phyloP scores from a whole-genome alignment of 2,113 vertebrate genomes.

The Campylomormyrus numenius region DNA sequence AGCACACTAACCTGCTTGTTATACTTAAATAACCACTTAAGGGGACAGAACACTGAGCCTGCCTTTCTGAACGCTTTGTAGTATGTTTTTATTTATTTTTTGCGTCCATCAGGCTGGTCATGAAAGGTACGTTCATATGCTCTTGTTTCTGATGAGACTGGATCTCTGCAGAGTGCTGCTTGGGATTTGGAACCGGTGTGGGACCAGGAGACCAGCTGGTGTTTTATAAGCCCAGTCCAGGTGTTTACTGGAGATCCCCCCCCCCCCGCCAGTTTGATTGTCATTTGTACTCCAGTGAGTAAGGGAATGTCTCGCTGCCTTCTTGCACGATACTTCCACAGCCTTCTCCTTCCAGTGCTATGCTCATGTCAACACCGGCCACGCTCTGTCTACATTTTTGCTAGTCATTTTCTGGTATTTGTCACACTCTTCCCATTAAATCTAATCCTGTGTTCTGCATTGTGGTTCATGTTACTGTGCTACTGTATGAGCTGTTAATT shows the following conservation, averaged over 20 bases:
- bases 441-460: neutral
- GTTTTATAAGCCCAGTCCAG: neutral
- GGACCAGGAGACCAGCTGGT: neutral
- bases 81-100: neutral
- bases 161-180: neutral
- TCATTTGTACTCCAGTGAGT: neutral
- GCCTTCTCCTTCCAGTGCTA: neutral
- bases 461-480: neutral
- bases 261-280: neutral
- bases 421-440: neutral
- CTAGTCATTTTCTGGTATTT: neutral
- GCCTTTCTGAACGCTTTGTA: neutral
- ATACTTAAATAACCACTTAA: neutral
- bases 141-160: neutral
- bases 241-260: neutral
- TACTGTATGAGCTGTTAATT: neutral
- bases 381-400: neutral
- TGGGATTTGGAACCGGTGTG: neutral
- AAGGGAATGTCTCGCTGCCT: neutral
- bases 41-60: neutral
- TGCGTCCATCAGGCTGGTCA: neutral
- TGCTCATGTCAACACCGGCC: neutral
- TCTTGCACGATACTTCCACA: neutral
- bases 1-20: neutral
- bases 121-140: neutral